Evolutionary conservation across 2,113 vertebrate species (phyloP).

Genomic region (Lucifuga dentata): DNA sequence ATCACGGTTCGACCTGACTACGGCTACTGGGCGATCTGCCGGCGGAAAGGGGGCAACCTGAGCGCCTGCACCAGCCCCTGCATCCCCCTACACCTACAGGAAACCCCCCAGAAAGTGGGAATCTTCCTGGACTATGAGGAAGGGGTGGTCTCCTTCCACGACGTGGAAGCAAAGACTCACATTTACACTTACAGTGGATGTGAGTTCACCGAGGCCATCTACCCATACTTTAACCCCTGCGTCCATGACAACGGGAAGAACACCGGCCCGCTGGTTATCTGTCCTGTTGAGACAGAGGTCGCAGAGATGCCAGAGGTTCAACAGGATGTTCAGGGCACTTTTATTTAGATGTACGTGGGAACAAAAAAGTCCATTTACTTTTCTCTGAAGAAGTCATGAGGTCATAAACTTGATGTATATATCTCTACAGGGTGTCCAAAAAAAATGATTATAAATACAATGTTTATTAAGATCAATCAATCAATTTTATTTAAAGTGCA

Average conservation of each 20-base stretch:
- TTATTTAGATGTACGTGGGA: too few relatives aligned
- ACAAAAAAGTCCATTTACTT: too few relatives aligned
- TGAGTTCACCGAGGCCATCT: constrained; percentile 80
- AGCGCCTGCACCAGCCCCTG: constrained; percentile 47
- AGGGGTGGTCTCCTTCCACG: constrained; percentile 83
- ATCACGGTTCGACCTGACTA: constrained; percentile 52
- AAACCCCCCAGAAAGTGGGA: constrained; percentile 75
- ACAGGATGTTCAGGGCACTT: too few relatives aligned
- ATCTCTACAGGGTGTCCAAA: too few relatives aligned
- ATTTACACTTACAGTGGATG: constrained; percentile 81
- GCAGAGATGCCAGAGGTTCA: too few relatives aligned
- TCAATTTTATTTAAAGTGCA: too few relatives aligned
- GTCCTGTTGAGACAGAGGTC: constrained; percentile 6
- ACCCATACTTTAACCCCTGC: constrained; percentile 83
- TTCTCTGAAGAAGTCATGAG: too few relatives aligned
- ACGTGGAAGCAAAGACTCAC: constrained; percentile 60
- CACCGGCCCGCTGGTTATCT: constrained; percentile 57
- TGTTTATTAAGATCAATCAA: too few relatives aligned
- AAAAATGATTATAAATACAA: too few relatives aligned
- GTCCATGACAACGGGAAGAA: constrained; percentile 58
- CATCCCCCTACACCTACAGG: constrained; percentile 61
- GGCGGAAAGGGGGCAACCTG: constrained; percentile 43
- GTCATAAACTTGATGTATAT: too few relatives aligned
- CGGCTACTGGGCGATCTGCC: constrained; percentile 73
- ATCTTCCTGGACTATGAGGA: constrained; percentile 85